Conservation (phyloP, 1,140 invertebrate species). For the Globodera rostochiensis region DNA sequence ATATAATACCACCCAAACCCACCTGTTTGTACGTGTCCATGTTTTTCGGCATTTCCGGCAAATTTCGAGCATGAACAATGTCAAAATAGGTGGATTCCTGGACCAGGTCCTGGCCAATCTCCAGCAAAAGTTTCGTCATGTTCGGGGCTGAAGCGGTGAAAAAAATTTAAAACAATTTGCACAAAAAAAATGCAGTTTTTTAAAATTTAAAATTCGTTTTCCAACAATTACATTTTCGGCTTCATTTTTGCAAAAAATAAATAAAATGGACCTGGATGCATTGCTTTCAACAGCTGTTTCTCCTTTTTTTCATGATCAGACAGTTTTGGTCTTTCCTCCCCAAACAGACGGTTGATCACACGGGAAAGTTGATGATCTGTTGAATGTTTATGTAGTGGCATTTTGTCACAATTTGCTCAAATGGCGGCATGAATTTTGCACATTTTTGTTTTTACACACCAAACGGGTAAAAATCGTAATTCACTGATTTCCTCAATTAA, state of each 20-base stretch:
- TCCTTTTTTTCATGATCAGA: conserved; percentile 57
- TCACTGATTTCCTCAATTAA: no score
- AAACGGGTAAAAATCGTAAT: no score
- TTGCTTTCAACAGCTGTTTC: conserved; percentile 45
- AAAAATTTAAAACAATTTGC: not conserved
- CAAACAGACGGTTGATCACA: conserved; percentile 58
- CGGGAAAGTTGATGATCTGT: conserved; percentile 36
- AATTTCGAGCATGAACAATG: conserved; percentile 62
- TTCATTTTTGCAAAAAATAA: no score
- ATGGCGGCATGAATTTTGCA: no score
- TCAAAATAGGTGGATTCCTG: conserved; percentile 64
- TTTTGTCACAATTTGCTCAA: no score
- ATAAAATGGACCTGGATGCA: not conserved
- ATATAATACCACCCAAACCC: conserved; percentile 19
- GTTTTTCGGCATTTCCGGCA: conserved; percentile 63
- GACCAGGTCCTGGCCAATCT: conserved; percentile 64
- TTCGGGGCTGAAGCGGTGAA: conserved; percentile 52
- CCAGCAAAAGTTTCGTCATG: conserved; percentile 61
- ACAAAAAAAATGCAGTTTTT: no score
- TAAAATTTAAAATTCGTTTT: not conserved
- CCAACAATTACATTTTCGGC: no score
- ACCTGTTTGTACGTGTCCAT: conserved; percentile 64
- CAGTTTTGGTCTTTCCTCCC: conserved; percentile 56
- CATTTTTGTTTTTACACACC: no score
- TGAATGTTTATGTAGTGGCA: not conserved